Evolutionary conservation across 2,888 invertebrate species (phyloP).

Genomic region (Hirudinaria manillensis): DNA sequence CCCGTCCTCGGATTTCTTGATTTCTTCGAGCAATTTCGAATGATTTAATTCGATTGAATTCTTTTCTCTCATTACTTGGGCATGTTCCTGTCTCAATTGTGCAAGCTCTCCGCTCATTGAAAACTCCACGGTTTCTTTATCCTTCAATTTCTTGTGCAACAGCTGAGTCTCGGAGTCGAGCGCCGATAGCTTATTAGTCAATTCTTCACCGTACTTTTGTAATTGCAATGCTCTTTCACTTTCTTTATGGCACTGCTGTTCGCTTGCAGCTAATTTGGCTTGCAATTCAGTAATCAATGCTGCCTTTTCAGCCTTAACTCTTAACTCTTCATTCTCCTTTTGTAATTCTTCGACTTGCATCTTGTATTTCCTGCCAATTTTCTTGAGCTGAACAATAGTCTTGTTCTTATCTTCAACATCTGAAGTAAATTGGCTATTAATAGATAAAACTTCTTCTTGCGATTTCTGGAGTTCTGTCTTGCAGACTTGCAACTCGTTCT

Average conservation of each 20-base stretch:
- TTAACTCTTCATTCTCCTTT: constrained; percentile 37
- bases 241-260: constrained; percentile 14
- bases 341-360: constrained; percentile 70
- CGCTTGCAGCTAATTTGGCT: background rate
- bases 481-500: background rate
- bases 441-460: background rate
- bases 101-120: constrained; percentile 3
- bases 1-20: background rate
- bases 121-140: constrained; percentile 6
- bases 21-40: background rate
- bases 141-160: background rate
- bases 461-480: background rate
- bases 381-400: constrained; percentile 58
- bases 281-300: constrained; percentile 19
- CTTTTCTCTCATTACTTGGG: background rate
- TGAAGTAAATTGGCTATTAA: background rate
- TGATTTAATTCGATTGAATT: background rate
- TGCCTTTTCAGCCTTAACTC: constrained; percentile 16
- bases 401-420: constrained; percentile 37
- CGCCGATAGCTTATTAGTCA: background rate
- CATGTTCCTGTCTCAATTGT: background rate
- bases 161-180: background rate
- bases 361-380: constrained; percentile 88
- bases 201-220: constrained; percentile 6
- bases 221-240: background rate